These are phyloP conservation scores for Gallirallus australis DNA, from an alignment of 2,797 vertebrate species.

Conservation along the genomic window DNA sequence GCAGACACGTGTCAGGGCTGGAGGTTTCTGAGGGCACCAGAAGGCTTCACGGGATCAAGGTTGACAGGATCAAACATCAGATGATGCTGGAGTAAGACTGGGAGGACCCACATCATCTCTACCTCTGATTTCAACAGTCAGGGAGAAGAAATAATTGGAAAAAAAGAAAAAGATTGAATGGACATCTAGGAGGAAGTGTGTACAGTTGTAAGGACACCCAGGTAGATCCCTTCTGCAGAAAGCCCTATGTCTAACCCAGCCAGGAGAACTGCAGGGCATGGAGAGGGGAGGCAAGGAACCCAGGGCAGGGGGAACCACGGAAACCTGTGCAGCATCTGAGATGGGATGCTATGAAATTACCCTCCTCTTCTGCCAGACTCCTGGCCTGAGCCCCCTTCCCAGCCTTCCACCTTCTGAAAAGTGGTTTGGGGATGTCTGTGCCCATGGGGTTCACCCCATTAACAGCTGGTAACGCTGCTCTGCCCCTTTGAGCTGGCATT, in stretches of 20 bases:
- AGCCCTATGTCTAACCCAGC: not conserved
- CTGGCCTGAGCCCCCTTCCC: not conserved
- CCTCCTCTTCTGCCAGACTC: not conserved
- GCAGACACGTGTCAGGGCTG: not conserved
- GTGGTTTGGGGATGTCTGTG: fast-evolving
- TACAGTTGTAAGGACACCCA: not conserved
- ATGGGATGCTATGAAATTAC: not conserved
- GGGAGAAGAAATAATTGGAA: not conserved
- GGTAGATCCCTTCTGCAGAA: not conserved
- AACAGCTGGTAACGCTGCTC: fast-evolving
- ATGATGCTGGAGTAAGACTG: not conserved
- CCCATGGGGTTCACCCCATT: not conserved
- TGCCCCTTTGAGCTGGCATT: not conserved
- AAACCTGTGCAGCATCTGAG: not conserved
- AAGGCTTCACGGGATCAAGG: not conserved
- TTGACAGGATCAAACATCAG: not conserved
- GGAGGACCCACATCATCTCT: not conserved
- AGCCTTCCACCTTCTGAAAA: not conserved
- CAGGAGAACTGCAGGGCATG: not conserved
- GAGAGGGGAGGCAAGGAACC: not conserved
- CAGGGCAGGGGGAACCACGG: not conserved
- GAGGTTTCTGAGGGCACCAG: not conserved
- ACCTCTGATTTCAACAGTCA: not conserved
- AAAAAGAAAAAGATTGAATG: too few species aligned
- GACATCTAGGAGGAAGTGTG: not conserved